Percentiles rank a stretch among this genome's conserved stretches.
phyloP scores from a whole-genome alignment of 2,888 invertebrate genomes.

The Mystacides longicornis region DNA sequence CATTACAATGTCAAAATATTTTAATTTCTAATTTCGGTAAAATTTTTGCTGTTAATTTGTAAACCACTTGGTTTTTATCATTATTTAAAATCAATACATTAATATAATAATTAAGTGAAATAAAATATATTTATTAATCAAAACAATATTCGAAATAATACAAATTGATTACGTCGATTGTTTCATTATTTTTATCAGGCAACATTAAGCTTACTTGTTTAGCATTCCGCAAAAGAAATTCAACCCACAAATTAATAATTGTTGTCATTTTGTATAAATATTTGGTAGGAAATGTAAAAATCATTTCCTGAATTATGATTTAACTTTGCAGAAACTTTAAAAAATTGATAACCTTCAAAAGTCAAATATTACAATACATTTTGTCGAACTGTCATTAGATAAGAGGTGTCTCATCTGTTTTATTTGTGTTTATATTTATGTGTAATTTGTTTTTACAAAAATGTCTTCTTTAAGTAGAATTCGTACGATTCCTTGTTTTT shows the following conservation, averaged over 20 bases:
- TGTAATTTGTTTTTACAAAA: not conserved
- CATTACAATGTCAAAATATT: not conserved
- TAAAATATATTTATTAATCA: not conserved
- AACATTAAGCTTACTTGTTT: not conserved
- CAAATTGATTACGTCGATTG: not conserved
- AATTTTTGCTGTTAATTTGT: no score
- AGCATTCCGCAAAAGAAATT: not conserved
- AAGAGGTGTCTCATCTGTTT: constrained; percentile 12
- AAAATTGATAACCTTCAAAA: constrained; percentile 22
- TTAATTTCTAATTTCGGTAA: not conserved
- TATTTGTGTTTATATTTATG: constrained; percentile 16
- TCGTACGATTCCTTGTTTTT: constrained; percentile 9
- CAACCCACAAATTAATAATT: not conserved
- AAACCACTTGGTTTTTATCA: no score
- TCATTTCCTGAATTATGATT: not conserved
- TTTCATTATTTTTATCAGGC: not conserved
- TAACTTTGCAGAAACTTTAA: not conserved
- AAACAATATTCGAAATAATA: not conserved
- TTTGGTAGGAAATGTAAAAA: not conserved
- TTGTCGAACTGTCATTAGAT: constrained; percentile 19
- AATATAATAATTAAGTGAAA: not conserved
- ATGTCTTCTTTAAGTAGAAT: constrained; percentile 20
- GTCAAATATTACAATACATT: constrained; percentile 10
- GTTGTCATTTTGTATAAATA: not conserved
- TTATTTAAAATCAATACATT: not conserved